These are phyloP conservation scores for Cyprinodon variegatus DNA, from an alignment of 2,113 vertebrate species.

Conservation along the genomic window DNA sequence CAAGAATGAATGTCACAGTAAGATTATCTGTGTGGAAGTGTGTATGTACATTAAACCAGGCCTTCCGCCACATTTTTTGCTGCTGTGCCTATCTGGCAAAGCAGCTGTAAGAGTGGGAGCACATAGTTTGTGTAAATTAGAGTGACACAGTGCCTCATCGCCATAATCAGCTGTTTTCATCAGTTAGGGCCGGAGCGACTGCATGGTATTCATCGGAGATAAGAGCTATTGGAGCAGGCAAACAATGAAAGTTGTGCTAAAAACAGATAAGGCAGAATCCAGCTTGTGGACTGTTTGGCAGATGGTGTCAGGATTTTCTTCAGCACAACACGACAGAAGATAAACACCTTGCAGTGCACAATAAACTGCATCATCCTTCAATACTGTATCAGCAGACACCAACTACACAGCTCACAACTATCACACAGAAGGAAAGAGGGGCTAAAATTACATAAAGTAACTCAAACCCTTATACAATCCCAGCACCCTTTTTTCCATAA, in stretches of 20 bases:
- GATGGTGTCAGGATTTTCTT: slow-evolving; percentile 32
- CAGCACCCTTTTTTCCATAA: not conserved
- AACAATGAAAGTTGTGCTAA: slow-evolving; percentile 14
- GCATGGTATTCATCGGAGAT: slow-evolving; percentile 34
- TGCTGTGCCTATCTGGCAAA: slow-evolving; percentile 49
- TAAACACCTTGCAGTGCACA: slow-evolving; percentile 40
- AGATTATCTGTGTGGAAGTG: slow-evolving; percentile 61
- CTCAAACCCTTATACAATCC: slow-evolving; percentile 17
- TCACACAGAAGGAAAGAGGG: slow-evolving; percentile 9
- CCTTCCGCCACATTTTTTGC: slow-evolving; percentile 58
- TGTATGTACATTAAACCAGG: slow-evolving; percentile 59
- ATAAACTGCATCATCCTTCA: slow-evolving; percentile 26
- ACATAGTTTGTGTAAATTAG: slow-evolving; percentile 61
- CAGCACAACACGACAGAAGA: slow-evolving; percentile 20
- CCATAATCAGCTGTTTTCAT: slow-evolving; percentile 69
- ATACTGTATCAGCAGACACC: slow-evolving; percentile 5
- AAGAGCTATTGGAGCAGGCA: slow-evolving; percentile 27
- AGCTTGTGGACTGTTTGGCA: slow-evolving; percentile 39
- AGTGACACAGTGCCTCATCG: slow-evolving; percentile 73
- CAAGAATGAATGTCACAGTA: slow-evolving; percentile 47
- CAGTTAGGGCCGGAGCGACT: slow-evolving; percentile 29
- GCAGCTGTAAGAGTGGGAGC: slow-evolving; percentile 60
- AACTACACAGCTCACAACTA: slow-evolving; percentile 4
- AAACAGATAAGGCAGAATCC: slow-evolving; percentile 49
- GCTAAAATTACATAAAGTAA: slow-evolving; percentile 30